Evolutionary conservation across 2,888 invertebrate species (phyloP), one percentile per base, ranked within the genome.

Genomic region (Sussaba pulchella): DNA sequence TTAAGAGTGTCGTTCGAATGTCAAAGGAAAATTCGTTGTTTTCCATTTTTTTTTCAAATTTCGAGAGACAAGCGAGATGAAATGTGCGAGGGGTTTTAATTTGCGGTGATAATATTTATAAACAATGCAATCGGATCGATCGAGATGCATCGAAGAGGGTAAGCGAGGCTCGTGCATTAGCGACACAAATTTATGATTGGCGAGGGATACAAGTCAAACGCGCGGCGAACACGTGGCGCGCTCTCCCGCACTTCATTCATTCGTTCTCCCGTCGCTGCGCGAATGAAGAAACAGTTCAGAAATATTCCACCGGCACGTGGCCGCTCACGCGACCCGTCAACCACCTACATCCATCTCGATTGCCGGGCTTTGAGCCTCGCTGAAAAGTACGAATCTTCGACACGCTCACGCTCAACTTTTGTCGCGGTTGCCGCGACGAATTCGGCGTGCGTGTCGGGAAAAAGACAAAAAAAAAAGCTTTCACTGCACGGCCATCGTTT

Each of bases 201-300:
- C 57, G 74, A 80, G 89, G 86, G 86, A 31, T 52, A 91, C 90
- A 90, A 85, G 89, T 91, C 90, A 90, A 90, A 89, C 85, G 89
- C 87, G 86, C 85, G 9, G 57, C 74, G 81, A 82, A 86, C 91
- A 91, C 90, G 90, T 90, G 92, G 84, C 85, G 84, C 14, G 1
- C 31, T 19, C 21, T 19, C 21, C 41, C 73, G 69, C 72, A 45
- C 41, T 14, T 89, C 88, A 91, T 90, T 91, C 89, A 89, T 88
- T 88, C 88, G 84, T 26, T 31, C 31, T 31, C 43, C 87, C 91
- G 92, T 92, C 92, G 88, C 90, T 91, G 92, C 92, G 89, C 89
- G 91, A 91, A 89, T 89, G 92, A 92, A 90, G 78, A 83, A 50
- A n/a, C 64, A n/a, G 86, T 87, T 89, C 90, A 89, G 88, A 89